A percentile compares a stretch with the other conserved stretches of the same genome.
These are phyloP conservation scores for Thryonomys swinderianus DNA, from an alignment of 2,113 vertebrate genomes.

Conservation along the genomic window DNA sequence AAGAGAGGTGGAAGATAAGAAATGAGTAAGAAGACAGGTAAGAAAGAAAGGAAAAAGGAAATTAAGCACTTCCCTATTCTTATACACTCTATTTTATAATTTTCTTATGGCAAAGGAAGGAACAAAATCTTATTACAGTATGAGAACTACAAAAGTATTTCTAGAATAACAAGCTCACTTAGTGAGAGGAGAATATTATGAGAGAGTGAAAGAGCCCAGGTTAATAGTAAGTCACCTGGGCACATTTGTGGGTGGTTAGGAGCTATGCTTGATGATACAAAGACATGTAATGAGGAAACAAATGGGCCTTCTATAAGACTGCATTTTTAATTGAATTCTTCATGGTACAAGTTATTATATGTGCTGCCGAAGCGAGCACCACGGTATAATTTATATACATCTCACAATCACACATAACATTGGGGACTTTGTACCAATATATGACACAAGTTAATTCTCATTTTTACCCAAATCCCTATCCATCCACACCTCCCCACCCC, in stretches of 20 bases:
- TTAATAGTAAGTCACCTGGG: not conserved
- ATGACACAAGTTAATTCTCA: no score
- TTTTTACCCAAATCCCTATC: no score
- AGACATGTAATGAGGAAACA: constrained; percentile 51
- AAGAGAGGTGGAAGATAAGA: not conserved
- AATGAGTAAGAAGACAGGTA: not conserved
- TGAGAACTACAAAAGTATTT: not conserved
- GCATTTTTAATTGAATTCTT: no score
- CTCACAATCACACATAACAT: no score
- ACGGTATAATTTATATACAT: no score
- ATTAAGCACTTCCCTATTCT: not conserved
- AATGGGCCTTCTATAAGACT: constrained; percentile 56
- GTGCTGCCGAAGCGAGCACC: no score
- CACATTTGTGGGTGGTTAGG: not conserved
- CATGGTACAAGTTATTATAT: no score
- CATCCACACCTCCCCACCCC: no score
- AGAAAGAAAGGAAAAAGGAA: not conserved
- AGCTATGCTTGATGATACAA: constrained; percentile 15
- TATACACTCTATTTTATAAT: not conserved
- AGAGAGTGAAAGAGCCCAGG: not conserved
- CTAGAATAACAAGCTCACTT: not conserved
- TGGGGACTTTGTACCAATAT: no score
- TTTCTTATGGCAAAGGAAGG: constrained; percentile 22
- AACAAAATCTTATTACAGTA: not conserved
- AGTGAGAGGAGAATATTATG: not conserved